Evolutionary conservation across 2,888 invertebrate species (phyloP).

Genomic region (Tachystola acroxantha): DNA sequence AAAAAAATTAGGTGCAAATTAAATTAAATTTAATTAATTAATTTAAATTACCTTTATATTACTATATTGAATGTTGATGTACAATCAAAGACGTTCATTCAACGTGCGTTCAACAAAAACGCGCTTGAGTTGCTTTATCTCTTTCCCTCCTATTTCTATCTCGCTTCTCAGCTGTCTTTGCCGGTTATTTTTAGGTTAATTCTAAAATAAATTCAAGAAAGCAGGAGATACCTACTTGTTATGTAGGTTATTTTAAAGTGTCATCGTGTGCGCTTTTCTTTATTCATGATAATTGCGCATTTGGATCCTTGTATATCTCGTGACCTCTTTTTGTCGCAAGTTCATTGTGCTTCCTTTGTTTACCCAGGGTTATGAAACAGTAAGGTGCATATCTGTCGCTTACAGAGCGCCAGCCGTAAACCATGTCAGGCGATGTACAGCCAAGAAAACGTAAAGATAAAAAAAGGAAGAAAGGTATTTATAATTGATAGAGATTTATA

Average conservation of each 20-base stretch:
- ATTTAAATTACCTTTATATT: too few relatives aligned
- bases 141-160: constrained; percentile 36
- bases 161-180: constrained; percentile 66
- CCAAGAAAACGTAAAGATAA: constrained; percentile 92
- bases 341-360: constrained; percentile 57
- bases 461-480: constrained; percentile 87
- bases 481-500: too few relatives aligned
- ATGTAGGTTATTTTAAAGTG: constrained; percentile 73
- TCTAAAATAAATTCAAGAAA: constrained; percentile 75
- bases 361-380: constrained; percentile 74
- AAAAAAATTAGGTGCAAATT: too few relatives aligned
- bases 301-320: constrained; percentile 45
- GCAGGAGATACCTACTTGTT: constrained; percentile 50
- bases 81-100: too few relatives aligned
- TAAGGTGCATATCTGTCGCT: constrained; percentile 59
- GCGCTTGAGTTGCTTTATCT: too few relatives aligned
- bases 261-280: constrained; percentile 54
- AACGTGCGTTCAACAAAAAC: too few relatives aligned
- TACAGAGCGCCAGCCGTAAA: constrained; percentile 63
- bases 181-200: constrained; percentile 77
- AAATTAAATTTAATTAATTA: too few relatives aligned
- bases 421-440: constrained; percentile 92
- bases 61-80: too few relatives aligned
- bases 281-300: constrained; percentile 65
- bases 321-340: constrained; percentile 34